These are phyloP conservation scores for Eucriotettix oculatus DNA, from an alignment of 2,888 invertebrate species.

Conservation along the genomic window DNA sequence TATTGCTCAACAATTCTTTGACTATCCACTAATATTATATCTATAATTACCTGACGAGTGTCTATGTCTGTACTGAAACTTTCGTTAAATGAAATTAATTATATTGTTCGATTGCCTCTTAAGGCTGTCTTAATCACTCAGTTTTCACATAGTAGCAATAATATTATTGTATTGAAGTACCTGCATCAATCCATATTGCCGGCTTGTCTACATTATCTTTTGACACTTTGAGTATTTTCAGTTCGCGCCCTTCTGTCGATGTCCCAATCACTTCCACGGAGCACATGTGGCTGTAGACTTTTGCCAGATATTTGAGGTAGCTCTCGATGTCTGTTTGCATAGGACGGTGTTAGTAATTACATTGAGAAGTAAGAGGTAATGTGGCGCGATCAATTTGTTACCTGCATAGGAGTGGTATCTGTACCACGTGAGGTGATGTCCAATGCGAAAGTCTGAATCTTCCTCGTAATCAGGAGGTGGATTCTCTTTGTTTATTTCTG, in stretches of 20 bases:
- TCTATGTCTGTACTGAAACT: no score
- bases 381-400: neutral
- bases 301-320: slow-evolving; percentile 49
- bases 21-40: no score
- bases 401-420: neutral
- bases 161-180: no score
- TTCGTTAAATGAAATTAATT: no score
- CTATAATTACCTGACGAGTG: no score
- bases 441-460: neutral
- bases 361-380: neutral
- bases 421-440: neutral
- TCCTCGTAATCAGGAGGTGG: neutral
- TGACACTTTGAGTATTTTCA: slow-evolving; percentile 52
- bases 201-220: slow-evolving; percentile 37
- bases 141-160: no score
- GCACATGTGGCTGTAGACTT: slow-evolving; percentile 43
- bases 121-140: no score
- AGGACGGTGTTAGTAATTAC: neutral
- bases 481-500: neutral
- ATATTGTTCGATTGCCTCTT: no score
- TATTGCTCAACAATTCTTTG: no score
- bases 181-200: slow-evolving; percentile 68
- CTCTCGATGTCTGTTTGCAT: slow-evolving; percentile 40
- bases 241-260: slow-evolving; percentile 51
- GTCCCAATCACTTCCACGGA: slow-evolving; percentile 53